Evolutionary conservation across 2,113 vertebrate genomes (phyloP).

Genomic region (Hiodon tergisus): DNA sequence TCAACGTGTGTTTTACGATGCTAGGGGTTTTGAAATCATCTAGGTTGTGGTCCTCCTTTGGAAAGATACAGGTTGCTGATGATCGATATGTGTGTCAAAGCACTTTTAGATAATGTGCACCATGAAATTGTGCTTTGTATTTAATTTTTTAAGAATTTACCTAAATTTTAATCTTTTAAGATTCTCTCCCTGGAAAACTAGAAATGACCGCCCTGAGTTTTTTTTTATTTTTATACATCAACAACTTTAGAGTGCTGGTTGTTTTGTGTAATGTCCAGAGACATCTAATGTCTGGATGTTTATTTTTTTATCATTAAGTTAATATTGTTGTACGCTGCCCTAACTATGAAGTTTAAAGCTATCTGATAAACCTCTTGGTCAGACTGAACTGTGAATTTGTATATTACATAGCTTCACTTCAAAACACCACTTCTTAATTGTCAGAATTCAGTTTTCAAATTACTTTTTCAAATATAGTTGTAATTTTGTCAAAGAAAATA

Average conservation of each 20-base stretch:
- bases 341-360: neutral
- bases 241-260: neutral
- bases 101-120: conserved; percentile 3
- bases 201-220: neutral
- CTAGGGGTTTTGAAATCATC: neutral
- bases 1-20: neutral
- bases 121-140: conserved; percentile 14
- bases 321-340: neutral
- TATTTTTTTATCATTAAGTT: neutral
- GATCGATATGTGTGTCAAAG: conserved; percentile 7
- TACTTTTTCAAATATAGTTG: conserved; percentile 7
- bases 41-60: neutral
- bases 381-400: neutral
- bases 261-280: neutral
- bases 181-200: neutral
- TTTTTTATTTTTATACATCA: neutral
- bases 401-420: neutral
- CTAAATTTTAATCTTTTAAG: neutral
- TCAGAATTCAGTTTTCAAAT: neutral
- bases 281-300: neutral
- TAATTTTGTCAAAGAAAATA: neutral
- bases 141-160: conserved; percentile 13
- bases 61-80: conserved; percentile 1
- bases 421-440: neutral
- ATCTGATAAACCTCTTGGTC: neutral